Evolutionary conservation across 2,888 invertebrate species (phyloP), one percentile per base, ranked within the genome.

Genomic region (Drosophila quinaria): DNA sequence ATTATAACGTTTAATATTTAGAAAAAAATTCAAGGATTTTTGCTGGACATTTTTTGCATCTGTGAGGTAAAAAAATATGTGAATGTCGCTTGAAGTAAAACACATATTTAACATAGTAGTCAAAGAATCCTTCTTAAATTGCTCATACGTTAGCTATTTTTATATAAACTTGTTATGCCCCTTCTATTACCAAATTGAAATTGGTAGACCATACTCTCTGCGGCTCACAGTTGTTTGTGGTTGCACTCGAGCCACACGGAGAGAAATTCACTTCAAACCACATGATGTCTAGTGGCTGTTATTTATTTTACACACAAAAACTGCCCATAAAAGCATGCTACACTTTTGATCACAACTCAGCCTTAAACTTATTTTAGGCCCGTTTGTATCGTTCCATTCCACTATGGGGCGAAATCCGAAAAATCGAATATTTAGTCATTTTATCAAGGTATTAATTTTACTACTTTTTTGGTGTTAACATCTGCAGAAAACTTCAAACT

Each of bases 161-260:
- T 1, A 17, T 10, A 41, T 17, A 11, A 1, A 15, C 10, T 4
- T 0, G 10, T 11, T 17, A 19, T 19, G 13, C 19, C 42, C 19
- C 2, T 11, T 17, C 4, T 19, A 3, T n/a, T 35, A 35, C 9
- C 33, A n/a, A n/a, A 39, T 25, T 22, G 1, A 25, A 22, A 6
- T 5, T 22, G 19, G 10, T 41, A 17, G 10, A 15, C 22, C 11
- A 10, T 55, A n/a, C 56, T 44, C 37, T 39, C 61, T 61, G 46
- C 17, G 58, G 52, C 37, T 50, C 37, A 51, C 58, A 71, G 67
- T 72, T 62, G 49, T 60, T 69, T 76, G 73, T 56, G 81, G 73
- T 52, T 65, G 15, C 64, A 66, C 17, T 50, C 15, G 29, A 46
- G 22, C 59, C 37, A 49, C 61, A 60, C 22, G 46, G 10, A 35